Evolutionary conservation across 2,888 invertebrate species (phyloP).

Genomic region (Mactromeris polynyma): DNA sequence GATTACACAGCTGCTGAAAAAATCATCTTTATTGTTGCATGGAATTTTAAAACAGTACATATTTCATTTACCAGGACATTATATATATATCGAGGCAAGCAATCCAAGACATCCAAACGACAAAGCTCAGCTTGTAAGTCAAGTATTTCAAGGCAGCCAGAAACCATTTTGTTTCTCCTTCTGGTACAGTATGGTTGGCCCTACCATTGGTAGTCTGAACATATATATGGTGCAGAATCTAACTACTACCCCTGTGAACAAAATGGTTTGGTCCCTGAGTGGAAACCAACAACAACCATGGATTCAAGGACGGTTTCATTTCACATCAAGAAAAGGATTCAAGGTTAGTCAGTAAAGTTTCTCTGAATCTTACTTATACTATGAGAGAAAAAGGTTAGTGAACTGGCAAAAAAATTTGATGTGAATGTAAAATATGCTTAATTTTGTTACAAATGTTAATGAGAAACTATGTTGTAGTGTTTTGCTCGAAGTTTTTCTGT

Average conservation of each 20-base stretch:
- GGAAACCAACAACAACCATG: constrained; percentile 76
- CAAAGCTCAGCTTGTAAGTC: constrained; percentile 77
- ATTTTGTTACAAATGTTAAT: too few species aligned
- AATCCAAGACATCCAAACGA: constrained; percentile 73
- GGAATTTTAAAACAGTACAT: too few species aligned
- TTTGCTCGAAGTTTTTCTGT: too few species aligned
- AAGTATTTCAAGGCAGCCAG: constrained; percentile 66
- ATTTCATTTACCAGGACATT: constrained; percentile 74
- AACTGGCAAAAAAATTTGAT: too few species aligned
- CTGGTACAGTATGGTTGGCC: constrained; percentile 84
- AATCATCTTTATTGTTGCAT: too few species aligned
- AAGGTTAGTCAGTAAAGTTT: neutral
- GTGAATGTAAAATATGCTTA: too few species aligned
- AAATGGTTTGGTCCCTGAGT: constrained; percentile 71
- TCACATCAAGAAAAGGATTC: constrained; percentile 47
- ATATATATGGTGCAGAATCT: constrained; percentile 66
- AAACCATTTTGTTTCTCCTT: constrained; percentile 76
- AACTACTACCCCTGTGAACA: constrained; percentile 42
- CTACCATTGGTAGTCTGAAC: constrained; percentile 77
- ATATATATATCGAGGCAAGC: constrained; percentile 83
- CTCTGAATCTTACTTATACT: too few species aligned
- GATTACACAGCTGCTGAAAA: too few species aligned
- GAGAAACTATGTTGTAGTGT: too few species aligned
- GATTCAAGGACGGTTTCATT: constrained; percentile 72
- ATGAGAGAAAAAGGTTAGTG: too few species aligned